Base-by-base conservation (phyloP, 53 echinoderm and acorn worm genomes). In the Henricia sp. region DNA sequence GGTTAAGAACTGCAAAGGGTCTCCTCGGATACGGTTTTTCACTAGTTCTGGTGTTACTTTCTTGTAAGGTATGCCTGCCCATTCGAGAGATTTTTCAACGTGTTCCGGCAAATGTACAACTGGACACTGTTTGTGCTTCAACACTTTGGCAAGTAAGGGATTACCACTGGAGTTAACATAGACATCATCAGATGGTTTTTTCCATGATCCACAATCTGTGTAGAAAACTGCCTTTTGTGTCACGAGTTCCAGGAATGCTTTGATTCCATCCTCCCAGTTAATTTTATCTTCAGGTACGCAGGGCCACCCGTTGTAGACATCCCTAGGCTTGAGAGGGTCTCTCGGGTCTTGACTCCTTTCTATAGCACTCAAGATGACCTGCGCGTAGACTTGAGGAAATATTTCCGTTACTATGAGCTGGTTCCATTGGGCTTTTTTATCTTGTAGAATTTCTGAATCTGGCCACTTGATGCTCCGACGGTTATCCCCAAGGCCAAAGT, bases 391-490 rank as follows among this genome's bases (percentile, higher is more conserved):
- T 2, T 72, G 37, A 26, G 95, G 95, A 53, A 95, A 63, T 6
- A 93, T 37, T 48, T 90, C 75, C 17, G 77, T 62, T n/a, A 86
- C 90, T 38, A 95, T 75, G 2, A 90, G 56, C 62, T 66, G 44
- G 66, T 95, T 95, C 95, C 95, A 95, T 55, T 71, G 46, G 13
- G 95, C 90, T 38, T 84, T 80, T 10, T 73, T 64, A 38, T 95
- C 92, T 27, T 84, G 91, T 25, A 65, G 53, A 77, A 82, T 88
- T 51, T 95, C 95, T 20, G 54, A 38, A 35, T 76, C 92, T 2
- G 93, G 93, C 95, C 95, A 95, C 63, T 95, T 90, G 6, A 95
- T 72, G 27, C 82, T 74, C 2, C 93, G 80, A 3, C 95, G 88
- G 40, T 95, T 86, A 46, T 93, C 91, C 3, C 85, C 85, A 13